Evolutionary conservation across 2,113 vertebrate genomes (phyloP).

Genomic region (Amia ocellicauda): DNA sequence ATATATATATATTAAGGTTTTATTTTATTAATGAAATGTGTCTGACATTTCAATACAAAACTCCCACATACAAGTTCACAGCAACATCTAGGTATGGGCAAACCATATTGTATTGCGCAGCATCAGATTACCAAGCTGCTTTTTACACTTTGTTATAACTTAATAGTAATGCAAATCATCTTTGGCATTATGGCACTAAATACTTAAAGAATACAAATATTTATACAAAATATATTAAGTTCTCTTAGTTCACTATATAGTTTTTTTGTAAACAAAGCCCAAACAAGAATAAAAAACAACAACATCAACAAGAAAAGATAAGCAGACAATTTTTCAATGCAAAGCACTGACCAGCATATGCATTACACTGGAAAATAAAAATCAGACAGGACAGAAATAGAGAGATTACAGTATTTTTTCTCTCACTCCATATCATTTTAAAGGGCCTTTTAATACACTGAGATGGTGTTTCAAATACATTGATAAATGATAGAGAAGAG

Average conservation of each 20-base stretch:
- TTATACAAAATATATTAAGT: constrained; percentile 70
- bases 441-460: constrained; percentile 11
- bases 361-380: constrained; percentile 30
- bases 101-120: constrained; percentile 54
- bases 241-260: constrained; percentile 60
- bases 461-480: too few species aligned
- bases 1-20: constrained; percentile 69
- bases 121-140: constrained; percentile 43
- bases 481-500: too few species aligned
- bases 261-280: constrained; percentile 67
- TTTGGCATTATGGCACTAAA: constrained; percentile 63
- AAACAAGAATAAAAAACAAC: constrained; percentile 29
- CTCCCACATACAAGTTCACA: constrained; percentile 64
- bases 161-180: constrained; percentile 57
- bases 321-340: constrained; percentile 31
- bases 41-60: constrained; percentile 58
- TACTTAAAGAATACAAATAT: constrained; percentile 45
- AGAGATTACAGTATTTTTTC: constrained; percentile 27
- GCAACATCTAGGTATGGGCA: constrained; percentile 57
- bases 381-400: too few species aligned
- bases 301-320: too few species aligned
- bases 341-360: constrained; percentile 59
- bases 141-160: constrained; percentile 55
- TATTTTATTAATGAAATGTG: constrained; percentile 69
- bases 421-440: constrained; percentile 52